phyloP scores from a whole-genome alignment of 2,797 vertebrate genomes.

The Argya squamiceps region DNA sequence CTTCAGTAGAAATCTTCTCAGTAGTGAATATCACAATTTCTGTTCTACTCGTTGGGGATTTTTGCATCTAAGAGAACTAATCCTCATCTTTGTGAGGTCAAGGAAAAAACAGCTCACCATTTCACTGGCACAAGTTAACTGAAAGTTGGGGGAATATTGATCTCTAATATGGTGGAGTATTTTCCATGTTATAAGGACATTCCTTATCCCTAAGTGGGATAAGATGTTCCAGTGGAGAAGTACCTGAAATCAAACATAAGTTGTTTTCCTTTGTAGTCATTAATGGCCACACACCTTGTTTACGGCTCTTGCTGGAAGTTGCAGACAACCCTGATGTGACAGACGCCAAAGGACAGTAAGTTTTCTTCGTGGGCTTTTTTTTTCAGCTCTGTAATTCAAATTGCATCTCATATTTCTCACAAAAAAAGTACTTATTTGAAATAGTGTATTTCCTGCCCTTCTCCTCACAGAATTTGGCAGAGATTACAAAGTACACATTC shows the following conservation, averaged over 20 bases:
- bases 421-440: not conserved
- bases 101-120: not conserved
- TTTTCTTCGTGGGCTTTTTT: not conserved
- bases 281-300: slow-evolving; percentile 92
- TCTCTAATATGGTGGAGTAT: not conserved
- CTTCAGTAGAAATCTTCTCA: not conserved
- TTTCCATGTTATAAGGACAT: not conserved
- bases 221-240: not conserved
- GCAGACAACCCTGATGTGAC: slow-evolving; percentile 84
- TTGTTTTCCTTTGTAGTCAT: slow-evolving; percentile 81
- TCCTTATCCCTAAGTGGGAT: not conserved
- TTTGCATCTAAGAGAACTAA: not conserved
- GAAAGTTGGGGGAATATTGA: not conserved
- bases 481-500: not conserved
- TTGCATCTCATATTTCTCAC: not conserved
- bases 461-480: not conserved
- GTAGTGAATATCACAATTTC: not conserved
- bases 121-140: not conserved
- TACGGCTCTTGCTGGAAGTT: slow-evolving; percentile 91
- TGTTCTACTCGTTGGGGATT: not conserved
- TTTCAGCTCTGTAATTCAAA: not conserved
- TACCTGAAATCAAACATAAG: not conserved
- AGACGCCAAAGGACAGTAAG: slow-evolving; percentile 97
- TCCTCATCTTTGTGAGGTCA: not conserved
- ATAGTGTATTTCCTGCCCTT: not conserved